These are phyloP conservation scores for Paralvinella palmiformis DNA, from an alignment of 1,140 invertebrate genomes.

Conservation along the genomic window DNA sequence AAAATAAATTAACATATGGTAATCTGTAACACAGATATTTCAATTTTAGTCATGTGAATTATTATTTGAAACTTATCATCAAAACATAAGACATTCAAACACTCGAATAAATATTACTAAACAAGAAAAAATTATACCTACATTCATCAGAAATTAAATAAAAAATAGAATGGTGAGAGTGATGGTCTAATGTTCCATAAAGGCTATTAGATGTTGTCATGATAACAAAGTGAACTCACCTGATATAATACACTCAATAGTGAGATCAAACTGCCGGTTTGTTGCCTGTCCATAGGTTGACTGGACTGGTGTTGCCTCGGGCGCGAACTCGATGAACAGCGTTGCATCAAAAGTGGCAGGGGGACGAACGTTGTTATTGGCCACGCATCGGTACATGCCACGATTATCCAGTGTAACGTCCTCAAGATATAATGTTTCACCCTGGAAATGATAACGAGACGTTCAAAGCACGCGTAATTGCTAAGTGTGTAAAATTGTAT, in stretches of 20 bases:
- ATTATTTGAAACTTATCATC: too few species aligned
- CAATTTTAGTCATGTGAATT: too few species aligned
- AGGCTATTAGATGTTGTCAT: background rate
- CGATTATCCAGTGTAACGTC: constrained; percentile 29
- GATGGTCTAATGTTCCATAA: background rate
- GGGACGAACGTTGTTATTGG: constrained; percentile 45
- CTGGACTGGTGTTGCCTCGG: constrained; percentile 32
- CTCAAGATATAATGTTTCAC: constrained; percentile 20
- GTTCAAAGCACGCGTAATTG: background rate
- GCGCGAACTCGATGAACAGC: constrained; percentile 34
- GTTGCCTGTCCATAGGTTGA: constrained; percentile 43
- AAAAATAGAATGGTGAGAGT: background rate
- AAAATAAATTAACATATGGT: too few species aligned
- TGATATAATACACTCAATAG: constrained; percentile 40
- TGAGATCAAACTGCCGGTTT: constrained; percentile 38
- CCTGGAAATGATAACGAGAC: constrained; percentile 22
- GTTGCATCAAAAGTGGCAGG: constrained; percentile 37
- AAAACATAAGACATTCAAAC: too few species aligned
- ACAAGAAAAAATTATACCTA: background rate
- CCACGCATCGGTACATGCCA: constrained; percentile 44
- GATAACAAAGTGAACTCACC: constrained; percentile 25
- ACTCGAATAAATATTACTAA: background rate
- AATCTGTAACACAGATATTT: too few species aligned
- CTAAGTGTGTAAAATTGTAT: background rate
- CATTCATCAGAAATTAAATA: background rate